Percentiles rank a stretch among this genome's conserved stretches.
phyloP scores from a whole-genome alignment of 1,140 invertebrate genomes.

The Sinonovacula constricta region DNA sequence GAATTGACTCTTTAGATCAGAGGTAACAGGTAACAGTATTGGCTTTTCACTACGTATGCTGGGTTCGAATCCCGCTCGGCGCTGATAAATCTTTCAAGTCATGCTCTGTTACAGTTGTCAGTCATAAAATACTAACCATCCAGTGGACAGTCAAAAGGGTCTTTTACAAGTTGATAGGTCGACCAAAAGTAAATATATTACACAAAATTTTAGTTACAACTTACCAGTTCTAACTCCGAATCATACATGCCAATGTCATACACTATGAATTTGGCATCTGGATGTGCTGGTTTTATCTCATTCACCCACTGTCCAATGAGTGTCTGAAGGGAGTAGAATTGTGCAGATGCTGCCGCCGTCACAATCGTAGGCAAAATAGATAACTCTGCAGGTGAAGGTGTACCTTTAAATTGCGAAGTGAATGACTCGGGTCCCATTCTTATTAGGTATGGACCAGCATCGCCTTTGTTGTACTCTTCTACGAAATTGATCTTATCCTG shows the following conservation, averaged over 20 bases:
- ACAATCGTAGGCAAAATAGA: constrained; percentile 62
- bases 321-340: constrained; percentile 61
- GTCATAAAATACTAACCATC: no score
- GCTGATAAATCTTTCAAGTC: no score
- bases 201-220: no score
- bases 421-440: constrained; percentile 59
- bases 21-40: no score
- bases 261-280: constrained; percentile 55
- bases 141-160: no score
- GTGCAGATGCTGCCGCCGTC: constrained; percentile 61
- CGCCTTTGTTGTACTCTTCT: constrained; percentile 65
- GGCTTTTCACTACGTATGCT: no score
- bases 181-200: no score
- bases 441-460: constrained; percentile 66
- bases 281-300: background rate
- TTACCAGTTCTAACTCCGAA: constrained; percentile 62
- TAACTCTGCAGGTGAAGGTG: constrained; percentile 56
- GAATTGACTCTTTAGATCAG: no score
- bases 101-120: no score
- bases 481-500: constrained; percentile 56
- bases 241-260: constrained; percentile 66
- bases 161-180: no score
- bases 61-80: no score
- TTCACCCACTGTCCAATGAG: constrained; percentile 50
- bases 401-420: constrained; percentile 32